A percentile compares a stretch with the other conserved stretches of the same genome.
Conservation (phyloP, 2,113 vertebrate species). For the Siniperca knerii region DNA sequence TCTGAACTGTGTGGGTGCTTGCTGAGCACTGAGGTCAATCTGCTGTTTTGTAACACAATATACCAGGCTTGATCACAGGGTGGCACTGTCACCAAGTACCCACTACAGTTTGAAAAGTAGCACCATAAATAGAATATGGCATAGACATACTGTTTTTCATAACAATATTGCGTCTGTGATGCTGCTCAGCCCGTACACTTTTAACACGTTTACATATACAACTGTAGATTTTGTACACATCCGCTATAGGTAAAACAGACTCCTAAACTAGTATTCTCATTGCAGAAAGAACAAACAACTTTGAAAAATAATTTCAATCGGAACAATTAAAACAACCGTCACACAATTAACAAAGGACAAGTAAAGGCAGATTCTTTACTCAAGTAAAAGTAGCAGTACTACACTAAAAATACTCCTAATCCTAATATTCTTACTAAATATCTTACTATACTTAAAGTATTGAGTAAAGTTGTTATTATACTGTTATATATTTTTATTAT, state of each 20-base stretch:
- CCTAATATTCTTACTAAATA: too few species aligned
- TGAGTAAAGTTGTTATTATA: too few species aligned
- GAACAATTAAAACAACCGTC: not conserved
- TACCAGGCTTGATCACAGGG: slow-evolving; percentile 15
- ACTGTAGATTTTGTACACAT: too few species aligned
- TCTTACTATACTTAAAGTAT: too few species aligned
- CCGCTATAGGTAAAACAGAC: too few species aligned
- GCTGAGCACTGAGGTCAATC: not conserved
- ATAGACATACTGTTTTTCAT: not conserved
- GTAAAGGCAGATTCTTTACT: not conserved
- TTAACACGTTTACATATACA: not conserved
- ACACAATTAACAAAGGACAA: too few species aligned
- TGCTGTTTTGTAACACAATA: not conserved
- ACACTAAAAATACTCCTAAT: too few species aligned
- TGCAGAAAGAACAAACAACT: too few species aligned
- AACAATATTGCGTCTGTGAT: not conserved
- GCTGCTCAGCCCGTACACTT: not conserved
- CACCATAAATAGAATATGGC: not conserved
- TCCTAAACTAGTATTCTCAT: too few species aligned
- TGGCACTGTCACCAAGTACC: slow-evolving; percentile 7
- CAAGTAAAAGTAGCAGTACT: not conserved
- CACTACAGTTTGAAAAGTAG: not conserved
- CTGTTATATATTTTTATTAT: too few species aligned
- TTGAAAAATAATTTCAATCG: not conserved
- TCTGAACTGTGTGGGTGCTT: slow-evolving; percentile 9